Percentiles rank a stretch among this genome's conserved stretches.
These are phyloP conservation scores for Phenganax marumi DNA, from an alignment of 92 coral and sea anemone species.

Conservation along the genomic window DNA sequence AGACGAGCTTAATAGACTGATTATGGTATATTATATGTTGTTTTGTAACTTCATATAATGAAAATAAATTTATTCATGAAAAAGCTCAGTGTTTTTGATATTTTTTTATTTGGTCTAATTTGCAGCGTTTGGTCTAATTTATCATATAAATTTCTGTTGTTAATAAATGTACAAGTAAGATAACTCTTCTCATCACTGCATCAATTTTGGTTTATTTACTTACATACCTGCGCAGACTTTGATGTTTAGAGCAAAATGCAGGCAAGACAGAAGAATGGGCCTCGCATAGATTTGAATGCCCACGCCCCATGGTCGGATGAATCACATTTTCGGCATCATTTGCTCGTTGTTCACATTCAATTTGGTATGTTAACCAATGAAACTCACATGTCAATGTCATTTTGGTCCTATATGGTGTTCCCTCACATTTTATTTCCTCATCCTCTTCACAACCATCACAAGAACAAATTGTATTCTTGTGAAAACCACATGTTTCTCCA, in stretches of 20 bases:
- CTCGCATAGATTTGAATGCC: conserved; percentile 55
- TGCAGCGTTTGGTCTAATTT: no score
- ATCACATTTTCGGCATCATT: conserved; percentile 41
- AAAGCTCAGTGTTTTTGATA: no score
- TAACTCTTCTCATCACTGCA: no score
- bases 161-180: no score
- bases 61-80: no score
- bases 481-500: conserved; percentile 25
- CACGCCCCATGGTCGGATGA: conserved; percentile 58
- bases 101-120: no score
- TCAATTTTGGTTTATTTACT: no score
- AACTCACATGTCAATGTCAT: conserved; percentile 38
- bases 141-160: no score
- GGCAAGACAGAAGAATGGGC: conserved; percentile 56
- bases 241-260: conserved; percentile 40
- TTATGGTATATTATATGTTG: not conserved
- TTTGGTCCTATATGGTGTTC: conserved; percentile 45
- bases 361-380: conserved; percentile 47
- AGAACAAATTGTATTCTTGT: not conserved
- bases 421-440: conserved; percentile 37
- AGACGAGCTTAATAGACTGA: conserved; percentile 1
- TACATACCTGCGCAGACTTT: conserved; percentile 50
- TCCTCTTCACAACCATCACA: conserved; percentile 29
- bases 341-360: conserved; percentile 62
- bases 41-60: no score